Evolutionary conservation across 2,888 invertebrate genomes (phyloP).

Genomic region (Agrotis puta): DNA sequence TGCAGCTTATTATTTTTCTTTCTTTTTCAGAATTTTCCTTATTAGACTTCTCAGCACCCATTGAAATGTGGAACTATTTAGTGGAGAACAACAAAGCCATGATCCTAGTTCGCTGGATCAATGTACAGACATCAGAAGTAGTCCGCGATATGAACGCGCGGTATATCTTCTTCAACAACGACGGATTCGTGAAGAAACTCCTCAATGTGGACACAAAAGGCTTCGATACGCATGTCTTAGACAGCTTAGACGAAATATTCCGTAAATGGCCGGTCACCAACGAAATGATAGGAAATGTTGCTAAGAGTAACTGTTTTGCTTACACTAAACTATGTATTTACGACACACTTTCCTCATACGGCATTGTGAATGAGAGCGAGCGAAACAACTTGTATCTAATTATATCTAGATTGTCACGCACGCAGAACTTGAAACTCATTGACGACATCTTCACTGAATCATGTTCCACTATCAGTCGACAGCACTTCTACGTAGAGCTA

Average conservation of each 20-base stretch:
- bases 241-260: slow-evolving; percentile 88
- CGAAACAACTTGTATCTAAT: slow-evolving; percentile 89
- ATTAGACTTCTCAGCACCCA: slow-evolving; percentile 87
- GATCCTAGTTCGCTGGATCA: slow-evolving; percentile 92
- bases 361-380: slow-evolving; percentile 92
- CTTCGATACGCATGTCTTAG: slow-evolving; percentile 79
- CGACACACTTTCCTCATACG: slow-evolving; percentile 92
- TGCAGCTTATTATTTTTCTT: slow-evolving; percentile 26
- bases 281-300: slow-evolving; percentile 91
- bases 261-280: slow-evolving; percentile 90
- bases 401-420: slow-evolving; percentile 91
- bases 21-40: slow-evolving; percentile 89
- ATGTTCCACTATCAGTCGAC: slow-evolving; percentile 85
- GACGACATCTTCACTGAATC: slow-evolving; percentile 90
- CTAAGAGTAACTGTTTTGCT: slow-evolving; percentile 85
- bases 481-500: slow-evolving; percentile 89
- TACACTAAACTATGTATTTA: slow-evolving; percentile 91
- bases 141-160: slow-evolving; percentile 87
- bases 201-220: slow-evolving; percentile 86
- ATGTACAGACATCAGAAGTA: slow-evolving; percentile 88
- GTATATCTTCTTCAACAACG: slow-evolving; percentile 86
- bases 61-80: slow-evolving; percentile 92
- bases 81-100: slow-evolving; percentile 91
- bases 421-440: slow-evolving; percentile 88
- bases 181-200: slow-evolving; percentile 84